These are phyloP conservation scores for Ctenodactylus gundi DNA, from an alignment of 2,113 vertebrate genomes.

Conservation along the genomic window DNA sequence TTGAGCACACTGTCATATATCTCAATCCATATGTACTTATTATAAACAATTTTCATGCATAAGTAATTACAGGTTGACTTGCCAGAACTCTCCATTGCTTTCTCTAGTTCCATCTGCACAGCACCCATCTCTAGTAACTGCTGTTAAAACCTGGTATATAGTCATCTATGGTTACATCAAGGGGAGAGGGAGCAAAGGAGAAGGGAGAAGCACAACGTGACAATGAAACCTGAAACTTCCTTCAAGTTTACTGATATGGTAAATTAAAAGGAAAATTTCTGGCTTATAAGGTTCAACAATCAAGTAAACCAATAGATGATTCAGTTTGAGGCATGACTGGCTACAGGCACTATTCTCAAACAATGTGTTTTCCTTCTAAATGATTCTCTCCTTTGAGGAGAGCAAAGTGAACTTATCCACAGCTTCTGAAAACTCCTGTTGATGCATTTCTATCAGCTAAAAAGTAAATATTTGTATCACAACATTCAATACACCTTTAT, in stretches of 20 bases:
- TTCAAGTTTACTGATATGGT: neutral
- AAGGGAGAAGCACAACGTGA: neutral
- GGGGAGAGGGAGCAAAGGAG: neutral
- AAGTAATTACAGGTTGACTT: neutral
- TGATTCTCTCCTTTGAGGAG: neutral
- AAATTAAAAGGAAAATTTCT: neutral
- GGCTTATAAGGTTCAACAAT: neutral
- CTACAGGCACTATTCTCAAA: neutral
- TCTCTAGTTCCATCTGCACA: neutral
- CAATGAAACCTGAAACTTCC: neutral
- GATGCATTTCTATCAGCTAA: neutral
- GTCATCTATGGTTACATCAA: neutral
- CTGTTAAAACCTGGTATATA: neutral
- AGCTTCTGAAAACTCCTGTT: neutral
- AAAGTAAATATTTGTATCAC: neutral
- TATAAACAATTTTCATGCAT: neutral
- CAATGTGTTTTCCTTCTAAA: neutral
- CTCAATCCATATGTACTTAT: neutral
- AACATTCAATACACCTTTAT: neutral
- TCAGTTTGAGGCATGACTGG: neutral
- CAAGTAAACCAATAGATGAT: neutral
- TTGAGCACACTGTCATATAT: neutral
- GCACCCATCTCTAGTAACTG: neutral
- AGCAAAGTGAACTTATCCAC: neutral
- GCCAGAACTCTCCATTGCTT: neutral